Evolutionary conservation across 2,888 invertebrate species (phyloP).

Genomic region (Tortricodes alternella): DNA sequence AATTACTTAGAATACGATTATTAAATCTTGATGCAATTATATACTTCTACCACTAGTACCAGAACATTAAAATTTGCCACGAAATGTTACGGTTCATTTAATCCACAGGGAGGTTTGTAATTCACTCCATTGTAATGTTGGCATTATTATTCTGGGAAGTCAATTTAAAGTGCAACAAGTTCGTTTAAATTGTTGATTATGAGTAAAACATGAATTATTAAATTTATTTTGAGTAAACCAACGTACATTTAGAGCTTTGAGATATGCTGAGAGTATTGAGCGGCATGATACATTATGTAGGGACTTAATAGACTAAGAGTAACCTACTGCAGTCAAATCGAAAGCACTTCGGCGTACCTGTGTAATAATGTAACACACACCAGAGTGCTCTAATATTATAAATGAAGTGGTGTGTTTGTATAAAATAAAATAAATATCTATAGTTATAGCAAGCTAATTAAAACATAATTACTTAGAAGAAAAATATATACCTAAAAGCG

Average conservation of each 20-base stretch:
- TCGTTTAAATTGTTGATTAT: not conserved
- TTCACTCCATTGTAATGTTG: not conserved
- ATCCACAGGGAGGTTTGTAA: not conserved
- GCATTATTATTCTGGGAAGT: not conserved
- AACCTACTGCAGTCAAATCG: constrained; percentile 15
- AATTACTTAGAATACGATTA: too few species aligned
- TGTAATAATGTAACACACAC: too few species aligned
- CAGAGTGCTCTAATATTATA: too few species aligned
- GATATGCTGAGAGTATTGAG: constrained; percentile 9
- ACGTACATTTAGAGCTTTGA: too few species aligned
- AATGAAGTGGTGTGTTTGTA: not conserved
- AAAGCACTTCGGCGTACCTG: constrained; percentile 4
- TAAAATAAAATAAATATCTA: too few species aligned
- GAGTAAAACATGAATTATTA: too few species aligned
- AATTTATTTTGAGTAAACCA: too few species aligned
- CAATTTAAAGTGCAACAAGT: constrained; percentile 1
- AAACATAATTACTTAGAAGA: too few species aligned
- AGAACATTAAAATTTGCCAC: not conserved
- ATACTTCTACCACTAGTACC: too few species aligned
- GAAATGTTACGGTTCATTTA: not conserved
- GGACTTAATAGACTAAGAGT: constrained; percentile 14
- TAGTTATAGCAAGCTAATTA: too few species aligned
- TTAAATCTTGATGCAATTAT: too few species aligned
- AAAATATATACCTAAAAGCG: too few species aligned
- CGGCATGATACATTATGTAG: constrained; percentile 21